Evolutionary conservation across 2,113 vertebrate genomes (phyloP).

Genomic region (Sylvia atricapilla): DNA sequence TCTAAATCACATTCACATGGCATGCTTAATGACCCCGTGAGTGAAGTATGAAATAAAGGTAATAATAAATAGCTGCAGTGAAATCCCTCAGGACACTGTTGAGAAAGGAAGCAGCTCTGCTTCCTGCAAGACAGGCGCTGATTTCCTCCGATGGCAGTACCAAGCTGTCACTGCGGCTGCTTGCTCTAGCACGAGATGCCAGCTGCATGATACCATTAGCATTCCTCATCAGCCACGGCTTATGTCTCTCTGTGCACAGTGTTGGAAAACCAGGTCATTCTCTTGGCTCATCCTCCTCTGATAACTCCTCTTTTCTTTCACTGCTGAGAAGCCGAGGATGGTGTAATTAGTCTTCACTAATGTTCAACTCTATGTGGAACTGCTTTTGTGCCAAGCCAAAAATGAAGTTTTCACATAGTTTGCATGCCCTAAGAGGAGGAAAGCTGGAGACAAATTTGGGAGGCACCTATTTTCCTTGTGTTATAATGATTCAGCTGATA

Average conservation of each 20-base stretch:
- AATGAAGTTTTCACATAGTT: constrained; percentile 27
- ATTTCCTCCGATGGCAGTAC: background rate
- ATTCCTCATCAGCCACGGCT: constrained; percentile 19
- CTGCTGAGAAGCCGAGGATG: background rate
- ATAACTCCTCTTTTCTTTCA: constrained; percentile 44
- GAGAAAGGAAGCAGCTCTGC: background rate
- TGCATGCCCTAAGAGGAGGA: background rate
- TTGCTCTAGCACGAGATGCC: background rate
- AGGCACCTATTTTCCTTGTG: background rate
- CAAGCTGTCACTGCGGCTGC: background rate
- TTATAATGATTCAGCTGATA: background rate
- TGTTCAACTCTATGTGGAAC: background rate
- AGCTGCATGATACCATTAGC: constrained; percentile 43
- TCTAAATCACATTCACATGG: background rate
- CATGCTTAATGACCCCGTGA: background rate
- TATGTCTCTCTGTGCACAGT: background rate
- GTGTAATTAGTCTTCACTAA: constrained; percentile 30
- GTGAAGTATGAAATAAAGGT: background rate
- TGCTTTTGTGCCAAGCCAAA: background rate
- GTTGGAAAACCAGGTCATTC: constrained; percentile 56
- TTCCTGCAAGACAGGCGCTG: background rate
- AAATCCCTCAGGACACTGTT: background rate
- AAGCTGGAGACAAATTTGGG: background rate
- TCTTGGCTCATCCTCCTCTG: constrained; percentile 44
- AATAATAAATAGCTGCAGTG: background rate